Base-by-base conservation (phyloP, 2,888 invertebrate genomes). In the Gortyna flavago region DNA sequence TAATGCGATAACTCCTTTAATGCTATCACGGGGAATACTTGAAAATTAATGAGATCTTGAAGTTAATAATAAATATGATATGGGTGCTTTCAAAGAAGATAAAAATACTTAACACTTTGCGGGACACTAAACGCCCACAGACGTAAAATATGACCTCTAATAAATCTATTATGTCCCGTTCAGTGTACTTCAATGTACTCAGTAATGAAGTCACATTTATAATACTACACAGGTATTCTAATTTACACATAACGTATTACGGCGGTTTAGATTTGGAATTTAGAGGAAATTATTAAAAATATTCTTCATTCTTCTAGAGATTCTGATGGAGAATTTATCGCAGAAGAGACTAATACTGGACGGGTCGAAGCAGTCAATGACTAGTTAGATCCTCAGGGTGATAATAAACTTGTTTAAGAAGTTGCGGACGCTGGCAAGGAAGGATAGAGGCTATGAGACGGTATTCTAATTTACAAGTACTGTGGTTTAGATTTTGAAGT, bases 121-220 rank as follows among this genome's bases (percentile, higher is more conserved):
- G n/a, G n/a, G n/a, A n/a, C n/a, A n/a, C n/a, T 38, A 38, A 38
- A 38, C 38, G 38, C 9, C 9, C 38, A 38, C 9, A 38, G 38
- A 38, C 6, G 1, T 38, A 1, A 38, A 38, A 9, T 38, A 38
- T 9, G 38, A 9, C 9, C 9, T 38, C 38, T 38, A 38, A 38
- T 38, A 35, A 35, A n/a, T 35, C 9, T 38, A 9, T 38, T 38
- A 9, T 9, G 1, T 38, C 9, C 38, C 4, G 38, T 38, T 38
- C 38, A 38, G 9, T 38, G 9, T 38, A 1, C 38, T 38, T 38
- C 38, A 38, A 38, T 38, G 9, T 38, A 9, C 38, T 38, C 7
- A 38, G 9, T 18, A 41, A 74, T 68, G 59, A 21, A 64, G 48
- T 72, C n/a, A n/a, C n/a, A n/a, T n/a, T n/a, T n/a, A n/a, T n/a